These are phyloP conservation scores for Drosophila nr. fundita DNA, from an alignment of 2,888 invertebrate species.

Conservation along the genomic window DNA sequence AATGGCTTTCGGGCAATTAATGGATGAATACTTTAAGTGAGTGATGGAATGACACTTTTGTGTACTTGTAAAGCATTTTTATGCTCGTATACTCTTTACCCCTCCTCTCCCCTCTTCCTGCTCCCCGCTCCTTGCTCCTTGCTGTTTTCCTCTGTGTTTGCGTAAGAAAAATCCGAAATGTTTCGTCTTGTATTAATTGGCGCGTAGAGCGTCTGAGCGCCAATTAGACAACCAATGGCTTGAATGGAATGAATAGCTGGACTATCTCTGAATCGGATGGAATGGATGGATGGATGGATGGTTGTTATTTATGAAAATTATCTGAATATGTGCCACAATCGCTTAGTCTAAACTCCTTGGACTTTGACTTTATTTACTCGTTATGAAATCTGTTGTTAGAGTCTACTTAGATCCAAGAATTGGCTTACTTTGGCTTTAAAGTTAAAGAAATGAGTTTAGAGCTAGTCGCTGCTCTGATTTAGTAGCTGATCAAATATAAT, in stretches of 20 bases:
- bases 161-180: conserved; percentile 62
- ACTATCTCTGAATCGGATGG: conserved; percentile 5
- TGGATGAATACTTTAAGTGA: conserved; percentile 84
- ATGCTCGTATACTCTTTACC: conserved; percentile 50
- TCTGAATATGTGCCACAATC: conserved; percentile 52
- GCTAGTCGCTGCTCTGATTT: not conserved
- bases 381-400: not conserved
- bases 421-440: not conserved
- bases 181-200: conserved; percentile 66
- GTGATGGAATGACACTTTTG: conserved; percentile 84
- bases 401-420: not conserved
- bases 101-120: not conserved
- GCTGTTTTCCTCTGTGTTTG: conserved; percentile 1
- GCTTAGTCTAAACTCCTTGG: conserved; percentile 7
- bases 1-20: conserved; percentile 83
- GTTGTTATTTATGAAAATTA: conserved; percentile 71
- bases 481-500: not conserved
- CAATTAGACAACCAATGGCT: conserved; percentile 60
- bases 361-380: not conserved
- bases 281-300: conserved; percentile 22
- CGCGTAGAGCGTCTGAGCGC: conserved; percentile 46
- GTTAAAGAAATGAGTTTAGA: not conserved
- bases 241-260: conserved; percentile 30
- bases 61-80: conserved; percentile 80
- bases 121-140: not conserved